Base-by-base conservation (phyloP, 2,113 vertebrate genomes). In the Herpailurus yagouaroundi region DNA sequence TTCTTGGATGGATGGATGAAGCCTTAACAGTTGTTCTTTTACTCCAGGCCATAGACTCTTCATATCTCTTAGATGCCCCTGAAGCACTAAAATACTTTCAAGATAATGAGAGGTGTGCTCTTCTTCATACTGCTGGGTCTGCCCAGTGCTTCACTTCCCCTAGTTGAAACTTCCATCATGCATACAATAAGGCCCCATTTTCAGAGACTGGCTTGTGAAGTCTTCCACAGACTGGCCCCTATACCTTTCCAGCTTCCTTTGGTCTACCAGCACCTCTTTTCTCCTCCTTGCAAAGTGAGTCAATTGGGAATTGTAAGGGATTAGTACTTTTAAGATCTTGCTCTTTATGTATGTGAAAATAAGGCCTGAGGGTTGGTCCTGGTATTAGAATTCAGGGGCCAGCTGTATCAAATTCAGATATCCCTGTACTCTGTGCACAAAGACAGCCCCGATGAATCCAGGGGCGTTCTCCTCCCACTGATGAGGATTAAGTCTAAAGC, bases 381-480 rank as follows among this genome's bases (percentile, higher is more conserved):
- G 74, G 84, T n/a, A 29, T 25, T 71, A 52, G 41, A 85, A 80
- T 96, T 68, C n/a, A 76, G 4, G 83, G 74, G 52, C 60, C 74
- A 73, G 38, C 77, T 64, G 10, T 76, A 60, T 71, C 69, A 33
- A 66, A 79, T 41, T 48, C 52, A 79, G 87, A 5, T 11, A 3
- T 29, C 11, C 73, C 38, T 38, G 25, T 21, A 38, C 21, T 73
- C 14, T 29, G 2, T 33, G 8, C 41, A 2, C 33, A 33, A 14
- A 1, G 25, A 64, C 23, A n/a, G 79, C 87, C 69, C 48, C 33
- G 48, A 52, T 41, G 45, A 45, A 41, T 31, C 45, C 11, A 3
- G 45, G n/a, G 23, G 38, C 82, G 0, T 52, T 50, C 79, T 52
- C 29, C 71, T 64, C 66, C 81, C 18, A 52, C 68, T 48, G 48